phyloP scores from a whole-genome alignment of 2,797 vertebrate species.

The Dicrostonyx torquatus region DNA sequence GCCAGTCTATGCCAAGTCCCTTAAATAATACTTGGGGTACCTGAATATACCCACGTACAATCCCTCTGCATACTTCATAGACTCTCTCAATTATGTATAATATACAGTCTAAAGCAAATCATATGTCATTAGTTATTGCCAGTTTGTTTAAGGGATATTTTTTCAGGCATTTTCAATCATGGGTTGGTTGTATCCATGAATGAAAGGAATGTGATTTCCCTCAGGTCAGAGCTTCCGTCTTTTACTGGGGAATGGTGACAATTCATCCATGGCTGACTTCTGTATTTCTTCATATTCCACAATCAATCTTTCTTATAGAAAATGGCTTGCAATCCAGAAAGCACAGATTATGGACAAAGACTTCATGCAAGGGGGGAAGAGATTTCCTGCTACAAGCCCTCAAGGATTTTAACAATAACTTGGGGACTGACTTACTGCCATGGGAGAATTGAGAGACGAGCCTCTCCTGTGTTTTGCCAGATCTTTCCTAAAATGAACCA shows the following conservation, averaged over 20 bases:
- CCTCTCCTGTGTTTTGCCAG: background rate
- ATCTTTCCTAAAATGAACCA: background rate
- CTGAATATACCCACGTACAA: background rate
- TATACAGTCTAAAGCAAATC: background rate
- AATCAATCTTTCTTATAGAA: background rate
- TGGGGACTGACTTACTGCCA: background rate
- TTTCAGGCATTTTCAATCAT: background rate
- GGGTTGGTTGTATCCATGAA: background rate
- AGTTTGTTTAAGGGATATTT: background rate
- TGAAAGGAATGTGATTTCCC: background rate
- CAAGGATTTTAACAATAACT: constrained; percentile 10
- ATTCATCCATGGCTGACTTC: background rate
- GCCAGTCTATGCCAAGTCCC: background rate
- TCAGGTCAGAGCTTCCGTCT: background rate
- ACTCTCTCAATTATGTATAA: background rate
- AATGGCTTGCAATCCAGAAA: background rate
- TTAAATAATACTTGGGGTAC: background rate
- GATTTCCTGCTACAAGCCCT: background rate
- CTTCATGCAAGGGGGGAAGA: background rate
- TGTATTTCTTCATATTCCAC: background rate
- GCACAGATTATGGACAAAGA: background rate
- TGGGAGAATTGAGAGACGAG: background rate
- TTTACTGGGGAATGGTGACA: background rate
- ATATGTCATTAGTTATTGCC: background rate
- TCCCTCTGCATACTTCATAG: background rate